A percentile compares a stretch with the other conserved stretches of the same genome.
Evolutionary conservation across 2,797 vertebrate species (phyloP).

Genomic region (Poeciliopsis presidionis): DNA sequence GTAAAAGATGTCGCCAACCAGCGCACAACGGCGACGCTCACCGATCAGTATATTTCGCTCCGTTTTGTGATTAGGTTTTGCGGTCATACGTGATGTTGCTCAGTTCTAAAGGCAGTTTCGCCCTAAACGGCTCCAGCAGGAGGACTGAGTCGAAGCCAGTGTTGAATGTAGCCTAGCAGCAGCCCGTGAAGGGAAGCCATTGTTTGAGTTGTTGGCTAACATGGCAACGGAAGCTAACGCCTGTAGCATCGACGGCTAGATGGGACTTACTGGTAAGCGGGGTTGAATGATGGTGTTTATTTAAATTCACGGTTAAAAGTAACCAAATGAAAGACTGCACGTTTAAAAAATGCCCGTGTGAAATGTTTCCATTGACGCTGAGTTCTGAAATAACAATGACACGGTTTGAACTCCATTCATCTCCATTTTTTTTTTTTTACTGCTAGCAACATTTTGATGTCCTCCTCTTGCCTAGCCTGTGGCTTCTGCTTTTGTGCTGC

Average conservation of each 20-base stretch:
- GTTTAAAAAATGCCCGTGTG: background rate
- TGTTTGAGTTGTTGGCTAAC: constrained; percentile 77
- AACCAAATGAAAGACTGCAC: background rate
- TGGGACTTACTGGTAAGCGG: constrained; percentile 33
- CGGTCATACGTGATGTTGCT: constrained; percentile 27
- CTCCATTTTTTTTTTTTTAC: constrained; percentile 37
- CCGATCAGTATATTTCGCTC: background rate
- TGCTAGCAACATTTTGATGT: constrained; percentile 41
- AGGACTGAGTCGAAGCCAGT: constrained; percentile 28
- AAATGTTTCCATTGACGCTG: constrained; percentile 22
- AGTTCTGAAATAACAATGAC: constrained; percentile 17
- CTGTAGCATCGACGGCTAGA: constrained; percentile 56
- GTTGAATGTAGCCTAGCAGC: constrained; percentile 66
- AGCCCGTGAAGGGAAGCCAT: constrained; percentile 69
- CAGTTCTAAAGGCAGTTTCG: background rate
- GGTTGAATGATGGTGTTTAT: background rate
- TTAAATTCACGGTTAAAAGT: background rate
- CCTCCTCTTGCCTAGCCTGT: background rate
- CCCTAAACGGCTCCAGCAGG: constrained; percentile 21
- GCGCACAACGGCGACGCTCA: constrained; percentile 20
- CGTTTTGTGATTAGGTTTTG: constrained; percentile 16
- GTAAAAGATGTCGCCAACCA: constrained; percentile 63
- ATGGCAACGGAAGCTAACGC: constrained; percentile 70
- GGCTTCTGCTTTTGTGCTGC: background rate
- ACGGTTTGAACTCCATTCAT: constrained; percentile 49